Evolutionary conservation across 2,888 invertebrate species (phyloP), one percentile per base, ranked within the genome.

Genomic region (Pseudanteris insignis): DNA sequence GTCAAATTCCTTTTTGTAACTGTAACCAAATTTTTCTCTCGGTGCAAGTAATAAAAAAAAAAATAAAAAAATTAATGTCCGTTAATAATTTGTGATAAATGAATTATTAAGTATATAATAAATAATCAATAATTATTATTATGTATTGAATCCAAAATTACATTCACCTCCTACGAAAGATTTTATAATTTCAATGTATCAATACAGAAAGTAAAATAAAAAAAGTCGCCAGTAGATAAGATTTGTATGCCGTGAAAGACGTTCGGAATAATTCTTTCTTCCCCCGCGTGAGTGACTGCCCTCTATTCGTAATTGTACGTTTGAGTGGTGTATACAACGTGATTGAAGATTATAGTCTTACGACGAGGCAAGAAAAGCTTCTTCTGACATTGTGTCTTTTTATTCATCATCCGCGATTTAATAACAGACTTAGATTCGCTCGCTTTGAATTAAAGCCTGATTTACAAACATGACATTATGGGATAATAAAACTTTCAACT

Each of bases 321-420:
- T 73, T 65, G 65, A 48, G 6, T 53, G 34, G 30, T 65, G 54
- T 59, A 64, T 55, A 59, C 57, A 38, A 61, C 65, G 64, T 78
- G 76, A 78, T 78, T 78, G 78, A 73, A 76, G 71, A 78, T 78
- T 76, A 78, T 65, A 78, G 74, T 68, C 68, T 75, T 78, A 53
- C 40, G 28, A 6, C 34, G 28, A 44, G 24, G 37, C 33, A 58
- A 50, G 54, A 37, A 38, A 46, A 46, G 46, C 46, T 40, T 41
- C 34, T 46, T 41, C 24, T 38, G 50, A 51, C 37, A 40, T 54
- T 44, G 33, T 50, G 32, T 44, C 37, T 51, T 48, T 48, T 50
- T 38, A 54, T 43, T 38, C 34, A 48, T 54, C 36, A 43, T 34
- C 14, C 43, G n/a, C 18, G n/a, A 25, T 29, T 24, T 61, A 61